A percentile compares a stretch with the other conserved stretches of the same genome.
Evolutionary conservation across 2,113 vertebrate genomes (phyloP).

Genomic region (human): GRCh38 chr15:84944501-84945000

Average conservation of each 20-base stretch:
- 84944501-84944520: accelerated
- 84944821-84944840: conserved; percentile 77
- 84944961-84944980: background rate
- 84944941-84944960: background rate
- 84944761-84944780: conserved; percentile 84
- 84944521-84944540: accelerated
- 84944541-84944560: background rate
- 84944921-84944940: accelerated
- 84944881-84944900: accelerated
- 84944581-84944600: conserved; percentile 87
- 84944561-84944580: conserved; percentile 90
- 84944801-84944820: conserved; percentile 82
- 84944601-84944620: conserved; percentile 90
- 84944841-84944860: conserved; percentile 89
- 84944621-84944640: conserved; percentile 91
- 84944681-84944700: background rate
- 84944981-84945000: background rate
- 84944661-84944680: conserved; percentile 87
- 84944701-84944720: background rate
- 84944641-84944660: conserved; percentile 93
- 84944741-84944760: conserved; percentile 85
- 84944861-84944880: conserved; percentile 83
- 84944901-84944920: accelerated
- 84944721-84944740: background rate
- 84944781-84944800: conserved; percentile 80